Percentiles rank a stretch among this genome's conserved stretches.
Conservation (phyloP, 2,888 invertebrate species). For the Onchidella celtica region DNA sequence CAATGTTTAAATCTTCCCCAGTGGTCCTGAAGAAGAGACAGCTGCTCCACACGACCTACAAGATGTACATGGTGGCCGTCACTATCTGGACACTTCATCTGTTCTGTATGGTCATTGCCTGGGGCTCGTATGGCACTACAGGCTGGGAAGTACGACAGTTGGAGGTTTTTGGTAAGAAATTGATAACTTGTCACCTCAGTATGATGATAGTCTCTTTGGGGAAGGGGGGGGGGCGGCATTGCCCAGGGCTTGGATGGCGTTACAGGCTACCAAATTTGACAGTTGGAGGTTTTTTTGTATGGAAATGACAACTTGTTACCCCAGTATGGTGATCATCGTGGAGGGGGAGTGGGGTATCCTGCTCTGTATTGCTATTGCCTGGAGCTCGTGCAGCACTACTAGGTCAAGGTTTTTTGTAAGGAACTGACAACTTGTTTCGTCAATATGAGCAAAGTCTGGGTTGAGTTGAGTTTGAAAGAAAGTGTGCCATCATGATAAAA, state of each 20-base stretch:
- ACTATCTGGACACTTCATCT: slow-evolving; percentile 86
- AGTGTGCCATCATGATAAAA: no score
- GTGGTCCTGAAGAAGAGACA: slow-evolving; percentile 89
- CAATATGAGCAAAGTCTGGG: no score
- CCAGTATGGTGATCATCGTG: no score
- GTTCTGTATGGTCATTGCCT: slow-evolving; percentile 86
- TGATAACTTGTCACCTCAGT: not conserved
- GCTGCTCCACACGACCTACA: slow-evolving; percentile 92
- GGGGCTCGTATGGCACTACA: slow-evolving; percentile 88
- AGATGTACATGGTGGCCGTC: slow-evolving; percentile 89
- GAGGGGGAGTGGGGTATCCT: no score
- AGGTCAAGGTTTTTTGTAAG: no score
- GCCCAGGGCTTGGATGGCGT: slow-evolving; percentile 89
- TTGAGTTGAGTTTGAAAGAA: no score
- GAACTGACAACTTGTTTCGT: no score
- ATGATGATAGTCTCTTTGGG: not conserved
- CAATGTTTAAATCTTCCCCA: slow-evolving; percentile 72
- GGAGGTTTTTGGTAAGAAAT: slow-evolving; percentile 50
- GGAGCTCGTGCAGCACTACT: no score
- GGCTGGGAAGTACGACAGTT: slow-evolving; percentile 81
- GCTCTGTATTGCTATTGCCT: no score
- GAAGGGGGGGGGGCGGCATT: no score
- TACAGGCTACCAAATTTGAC: slow-evolving; percentile 82
- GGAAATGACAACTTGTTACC: no score
- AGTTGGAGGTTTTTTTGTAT: slow-evolving; percentile 49